Evolutionary conservation across 2,113 vertebrate genomes (phyloP).

Genomic region (Fulica atra): DNA sequence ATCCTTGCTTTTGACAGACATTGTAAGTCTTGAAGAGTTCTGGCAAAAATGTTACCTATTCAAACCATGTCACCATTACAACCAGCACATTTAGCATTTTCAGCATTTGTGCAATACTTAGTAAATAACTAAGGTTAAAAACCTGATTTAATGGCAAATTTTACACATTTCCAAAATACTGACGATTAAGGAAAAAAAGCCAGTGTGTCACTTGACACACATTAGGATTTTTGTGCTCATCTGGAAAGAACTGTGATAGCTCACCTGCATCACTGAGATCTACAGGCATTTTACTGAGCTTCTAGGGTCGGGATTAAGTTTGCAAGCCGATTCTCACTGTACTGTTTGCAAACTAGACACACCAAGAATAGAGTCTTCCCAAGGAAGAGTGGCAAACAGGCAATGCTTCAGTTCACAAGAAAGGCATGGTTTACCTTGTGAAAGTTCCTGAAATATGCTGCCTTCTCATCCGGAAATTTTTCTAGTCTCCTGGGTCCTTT

Average conservation of each 20-base stretch:
- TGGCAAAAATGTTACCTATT: not conserved
- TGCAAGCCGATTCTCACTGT: not conserved
- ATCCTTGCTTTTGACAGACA: not conserved
- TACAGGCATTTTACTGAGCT: not conserved
- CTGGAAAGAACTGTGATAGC: not conserved
- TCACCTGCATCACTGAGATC: not conserved
- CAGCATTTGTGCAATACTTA: not conserved
- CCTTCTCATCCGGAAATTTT: constrained; percentile 99
- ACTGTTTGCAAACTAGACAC: not conserved
- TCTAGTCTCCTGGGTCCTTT: constrained; percentile 96
- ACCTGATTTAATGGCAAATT: not conserved
- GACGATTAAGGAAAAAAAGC: not conserved
- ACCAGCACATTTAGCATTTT: not conserved
- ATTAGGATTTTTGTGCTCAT: not conserved
- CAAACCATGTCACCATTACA: not conserved
- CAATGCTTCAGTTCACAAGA: not conserved
- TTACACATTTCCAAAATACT: not conserved
- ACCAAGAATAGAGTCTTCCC: not conserved
- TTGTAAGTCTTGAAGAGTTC: not conserved
- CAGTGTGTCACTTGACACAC: not conserved
- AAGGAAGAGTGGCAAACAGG: not conserved
- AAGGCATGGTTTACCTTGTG: constrained; percentile 85
- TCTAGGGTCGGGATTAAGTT: not conserved
- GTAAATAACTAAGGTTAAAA: not conserved
- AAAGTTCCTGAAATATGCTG: constrained; percentile 97